phyloP scores from a whole-genome alignment of 2,888 invertebrate species.

The Agriopis leucophaearia region DNA sequence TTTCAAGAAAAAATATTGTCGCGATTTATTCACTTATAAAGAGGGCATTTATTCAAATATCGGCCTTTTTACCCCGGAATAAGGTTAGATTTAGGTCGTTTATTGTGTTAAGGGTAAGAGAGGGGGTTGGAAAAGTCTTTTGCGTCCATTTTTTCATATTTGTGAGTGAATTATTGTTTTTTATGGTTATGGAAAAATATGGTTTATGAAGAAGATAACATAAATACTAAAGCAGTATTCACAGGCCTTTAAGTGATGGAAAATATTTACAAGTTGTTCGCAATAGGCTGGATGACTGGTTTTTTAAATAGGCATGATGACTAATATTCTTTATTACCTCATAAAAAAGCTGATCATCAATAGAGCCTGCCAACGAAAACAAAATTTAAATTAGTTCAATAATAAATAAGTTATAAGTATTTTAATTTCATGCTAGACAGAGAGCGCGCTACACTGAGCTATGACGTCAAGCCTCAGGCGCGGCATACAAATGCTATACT shows the following conservation, averaged over 20 bases:
- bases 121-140: constrained; percentile 5
- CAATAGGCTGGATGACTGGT: too few relatives aligned
- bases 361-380: too few relatives aligned
- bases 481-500: too few relatives aligned
- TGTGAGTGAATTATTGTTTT: constrained; percentile 37
- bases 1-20: constrained; percentile 22
- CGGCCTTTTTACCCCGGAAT: constrained; percentile 18
- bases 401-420: too few relatives aligned
- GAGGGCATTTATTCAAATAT: constrained; percentile 28
- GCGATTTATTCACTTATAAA: constrained; percentile 33
- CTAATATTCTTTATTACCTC: too few relatives aligned
- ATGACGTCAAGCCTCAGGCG: too few relatives aligned
- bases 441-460: too few relatives aligned
- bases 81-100: constrained; percentile 13
- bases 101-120: background rate
- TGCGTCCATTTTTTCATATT: constrained; percentile 33
- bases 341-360: too few relatives aligned
- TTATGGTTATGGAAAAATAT: constrained; percentile 30
- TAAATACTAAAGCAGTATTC: constrained; percentile 11
- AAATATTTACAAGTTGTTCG: too few relatives aligned
- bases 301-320: too few relatives aligned
- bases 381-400: too few relatives aligned
- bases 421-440: too few relatives aligned
- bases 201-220: constrained; percentile 18
- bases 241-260: background rate